Evolutionary conservation across 1,140 invertebrate species (phyloP).

Genomic region (Penaeus indicus): DNA sequence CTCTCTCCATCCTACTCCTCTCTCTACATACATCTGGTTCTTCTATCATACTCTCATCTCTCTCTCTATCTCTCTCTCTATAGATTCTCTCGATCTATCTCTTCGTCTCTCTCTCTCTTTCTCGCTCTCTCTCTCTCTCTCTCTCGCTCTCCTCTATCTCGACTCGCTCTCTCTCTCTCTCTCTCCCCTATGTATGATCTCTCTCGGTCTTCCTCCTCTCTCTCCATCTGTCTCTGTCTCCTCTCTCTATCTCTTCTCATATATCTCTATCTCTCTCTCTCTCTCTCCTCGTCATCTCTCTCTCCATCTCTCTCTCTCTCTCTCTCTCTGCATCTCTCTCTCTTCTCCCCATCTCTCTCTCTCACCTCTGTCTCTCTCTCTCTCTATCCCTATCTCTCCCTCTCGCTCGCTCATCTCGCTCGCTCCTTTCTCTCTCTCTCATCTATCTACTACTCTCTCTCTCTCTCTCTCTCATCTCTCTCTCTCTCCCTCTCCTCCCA

Average conservation of each 20-base stretch:
- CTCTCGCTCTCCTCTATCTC: background rate
- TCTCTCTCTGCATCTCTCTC: too few species aligned
- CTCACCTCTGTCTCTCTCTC: background rate
- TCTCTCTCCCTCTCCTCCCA: too few species aligned
- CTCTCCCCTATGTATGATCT: background rate
- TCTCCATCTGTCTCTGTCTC: background rate
- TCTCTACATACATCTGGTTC: background rate
- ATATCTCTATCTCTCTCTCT: too few species aligned
- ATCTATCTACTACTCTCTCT: constrained; percentile 5
- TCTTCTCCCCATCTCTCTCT: background rate
- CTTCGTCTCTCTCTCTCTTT: background rate
- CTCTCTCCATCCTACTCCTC: too few species aligned
- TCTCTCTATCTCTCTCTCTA: background rate
- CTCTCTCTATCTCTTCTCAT: too few species aligned
- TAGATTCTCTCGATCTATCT: background rate
- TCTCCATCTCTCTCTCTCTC: too few species aligned
- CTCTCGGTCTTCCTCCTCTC: background rate
- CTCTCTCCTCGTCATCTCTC: too few species aligned
- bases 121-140: background rate
- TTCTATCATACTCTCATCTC: background rate
- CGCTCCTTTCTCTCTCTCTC: background rate
- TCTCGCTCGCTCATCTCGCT: background rate
- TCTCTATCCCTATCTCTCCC: background rate
- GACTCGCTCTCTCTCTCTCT: background rate
- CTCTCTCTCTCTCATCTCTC: background rate